phyloP scores from a whole-genome alignment of 1,140 invertebrate species.

The Hypsibius dujardini region DNA sequence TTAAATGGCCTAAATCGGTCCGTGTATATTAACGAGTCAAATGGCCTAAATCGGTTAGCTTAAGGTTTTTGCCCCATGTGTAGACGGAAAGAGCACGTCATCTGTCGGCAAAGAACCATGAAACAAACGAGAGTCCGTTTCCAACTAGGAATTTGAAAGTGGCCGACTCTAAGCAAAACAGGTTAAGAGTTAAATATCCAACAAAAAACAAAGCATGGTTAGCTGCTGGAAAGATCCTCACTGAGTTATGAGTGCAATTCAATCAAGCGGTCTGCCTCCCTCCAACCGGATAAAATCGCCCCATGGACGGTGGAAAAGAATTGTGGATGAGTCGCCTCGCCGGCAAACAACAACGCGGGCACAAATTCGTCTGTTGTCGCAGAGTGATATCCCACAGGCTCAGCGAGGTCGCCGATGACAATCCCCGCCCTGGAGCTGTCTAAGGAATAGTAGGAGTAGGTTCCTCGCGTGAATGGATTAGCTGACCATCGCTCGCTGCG shows the following conservation, averaged over 20 bases:
- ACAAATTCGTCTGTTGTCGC: background rate
- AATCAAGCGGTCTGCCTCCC: constrained; percentile 56
- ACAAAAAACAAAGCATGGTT: background rate
- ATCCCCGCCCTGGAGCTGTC: background rate
- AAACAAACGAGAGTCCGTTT: background rate
- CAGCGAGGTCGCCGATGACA: constrained; percentile 57
- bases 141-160: background rate
- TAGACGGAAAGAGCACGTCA: too few species aligned
- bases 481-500: constrained; percentile 63
- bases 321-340: constrained; percentile 77
- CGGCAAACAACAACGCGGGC: constrained; percentile 65
- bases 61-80: too few species aligned
- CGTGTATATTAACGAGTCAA: too few species aligned
- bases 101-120: constrained; percentile 5
- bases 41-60: too few species aligned
- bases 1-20: too few species aligned
- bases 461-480: constrained; percentile 58
- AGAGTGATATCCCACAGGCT: constrained; percentile 41
- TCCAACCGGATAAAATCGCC: constrained; percentile 66
- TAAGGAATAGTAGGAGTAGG: constrained; percentile 45
- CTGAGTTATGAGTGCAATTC: constrained; percentile 22
- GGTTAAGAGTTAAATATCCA: background rate
- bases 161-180: background rate
- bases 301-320: constrained; percentile 90
- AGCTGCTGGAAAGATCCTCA: background rate